These are phyloP conservation scores for Mechanitis messenoides DNA, from an alignment of 2,888 invertebrate genomes.

Conservation along the genomic window DNA sequence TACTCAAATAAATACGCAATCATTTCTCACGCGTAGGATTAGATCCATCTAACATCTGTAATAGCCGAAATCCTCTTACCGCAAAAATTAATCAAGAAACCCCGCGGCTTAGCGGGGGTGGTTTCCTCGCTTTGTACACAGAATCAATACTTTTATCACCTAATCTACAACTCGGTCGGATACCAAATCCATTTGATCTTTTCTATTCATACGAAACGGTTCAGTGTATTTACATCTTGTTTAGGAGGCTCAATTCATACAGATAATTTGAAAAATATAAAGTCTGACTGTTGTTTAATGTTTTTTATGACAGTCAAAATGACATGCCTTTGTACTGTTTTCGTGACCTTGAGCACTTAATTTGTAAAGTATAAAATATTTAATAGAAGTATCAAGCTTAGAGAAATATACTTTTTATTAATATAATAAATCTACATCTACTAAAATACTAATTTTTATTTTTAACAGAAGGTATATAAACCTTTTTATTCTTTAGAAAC, in stretches of 20 bases:
- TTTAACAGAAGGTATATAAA: no score
- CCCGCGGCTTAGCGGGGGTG: conserved; percentile 39
- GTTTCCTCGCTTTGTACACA: conserved; percentile 29
- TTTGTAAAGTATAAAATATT: no score
- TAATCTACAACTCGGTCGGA: conserved; percentile 13
- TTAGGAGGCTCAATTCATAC: background rate
- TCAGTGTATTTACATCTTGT: conserved; percentile 3
- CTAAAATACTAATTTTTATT: no score
- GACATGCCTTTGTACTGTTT: no score
- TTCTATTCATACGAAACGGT: background rate
- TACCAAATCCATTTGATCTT: conserved; percentile 3
- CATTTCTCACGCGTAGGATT: conserved; percentile 25
- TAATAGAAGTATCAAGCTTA: no score
- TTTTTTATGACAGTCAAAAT: no score
- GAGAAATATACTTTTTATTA: no score
- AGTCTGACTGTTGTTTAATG: no score
- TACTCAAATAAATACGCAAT: conserved; percentile 15
- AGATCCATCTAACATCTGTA: conserved; percentile 30
- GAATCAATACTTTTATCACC: conserved; percentile 27
- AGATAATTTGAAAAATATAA: conserved; percentile 1
- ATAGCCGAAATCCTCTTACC: conserved; percentile 60
- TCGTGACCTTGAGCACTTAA: no score
- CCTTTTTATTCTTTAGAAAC: no score
- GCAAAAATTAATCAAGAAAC: conserved; percentile 65
- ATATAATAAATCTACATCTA: no score